Percentiles rank a stretch among this genome's conserved stretches.
These are phyloP conservation scores for Coelopa pilipes DNA, from an alignment of 2,888 invertebrate genomes.

Conservation along the genomic window DNA sequence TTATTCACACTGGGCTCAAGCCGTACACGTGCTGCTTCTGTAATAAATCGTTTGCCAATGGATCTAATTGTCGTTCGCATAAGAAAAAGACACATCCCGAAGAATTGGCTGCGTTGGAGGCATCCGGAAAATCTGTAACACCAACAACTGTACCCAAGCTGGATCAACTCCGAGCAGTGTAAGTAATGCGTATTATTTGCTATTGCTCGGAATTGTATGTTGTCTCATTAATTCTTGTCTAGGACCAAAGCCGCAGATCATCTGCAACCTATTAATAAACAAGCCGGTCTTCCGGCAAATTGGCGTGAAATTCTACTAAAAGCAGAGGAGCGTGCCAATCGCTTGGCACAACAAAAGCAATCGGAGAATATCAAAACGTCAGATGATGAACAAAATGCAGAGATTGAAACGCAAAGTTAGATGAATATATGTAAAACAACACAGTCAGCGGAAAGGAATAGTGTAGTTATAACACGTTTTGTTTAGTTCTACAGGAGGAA, in stretches of 20 bases:
- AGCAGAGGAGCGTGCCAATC: slow-evolving; percentile 23
- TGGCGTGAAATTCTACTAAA: slow-evolving; percentile 31
- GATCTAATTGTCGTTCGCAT: slow-evolving; percentile 66
- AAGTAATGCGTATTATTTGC: slow-evolving; percentile 41
- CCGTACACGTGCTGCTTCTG: slow-evolving; percentile 66
- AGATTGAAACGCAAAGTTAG: slow-evolving; percentile 14
- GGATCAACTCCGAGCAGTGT: slow-evolving; percentile 62
- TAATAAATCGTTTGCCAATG: slow-evolving; percentile 64
- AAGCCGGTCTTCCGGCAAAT: slow-evolving; percentile 19
- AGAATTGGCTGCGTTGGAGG: slow-evolving; percentile 65
- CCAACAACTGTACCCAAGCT: slow-evolving; percentile 61
- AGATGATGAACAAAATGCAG: not conserved
- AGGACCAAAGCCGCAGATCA: slow-evolving; percentile 19
- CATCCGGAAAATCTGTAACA: slow-evolving; percentile 56
- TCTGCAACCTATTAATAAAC: slow-evolving; percentile 19
- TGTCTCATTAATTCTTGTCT: not conserved
- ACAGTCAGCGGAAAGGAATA: too few species aligned
- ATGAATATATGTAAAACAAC: too few species aligned
- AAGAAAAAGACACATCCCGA: slow-evolving; percentile 64
- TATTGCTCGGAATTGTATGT: not conserved
- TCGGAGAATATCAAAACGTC: slow-evolving; percentile 27
- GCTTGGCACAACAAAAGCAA: slow-evolving; percentile 18
- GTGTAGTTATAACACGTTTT: too few species aligned
- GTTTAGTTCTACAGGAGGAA: too few species aligned
- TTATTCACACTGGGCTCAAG: slow-evolving; percentile 64